Evolutionary conservation across 1,140 invertebrate species (phyloP).

Genomic region (Babylonia areolata): DNA sequence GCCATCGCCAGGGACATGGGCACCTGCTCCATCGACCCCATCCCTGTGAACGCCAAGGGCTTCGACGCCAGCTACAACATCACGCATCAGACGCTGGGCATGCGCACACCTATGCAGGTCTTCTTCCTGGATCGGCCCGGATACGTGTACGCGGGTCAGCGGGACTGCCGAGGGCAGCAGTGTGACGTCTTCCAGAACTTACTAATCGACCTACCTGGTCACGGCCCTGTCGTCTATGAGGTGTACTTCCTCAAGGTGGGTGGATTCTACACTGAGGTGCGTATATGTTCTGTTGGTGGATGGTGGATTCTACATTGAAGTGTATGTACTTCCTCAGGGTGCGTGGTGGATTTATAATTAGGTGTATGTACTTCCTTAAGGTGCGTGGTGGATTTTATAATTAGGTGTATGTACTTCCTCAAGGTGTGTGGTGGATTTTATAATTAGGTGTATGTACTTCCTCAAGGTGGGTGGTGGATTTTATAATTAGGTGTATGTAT

Average conservation of each 20-base stretch:
- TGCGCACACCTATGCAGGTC: constrained; percentile 13
- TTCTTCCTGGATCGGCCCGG: not conserved
- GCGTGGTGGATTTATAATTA: too few relatives aligned
- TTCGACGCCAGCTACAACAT: constrained; percentile 17
- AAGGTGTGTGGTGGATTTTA: too few relatives aligned
- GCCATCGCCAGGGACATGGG: constrained; percentile 4
- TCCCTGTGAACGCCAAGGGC: not conserved
- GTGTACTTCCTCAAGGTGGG: constrained; percentile 25
- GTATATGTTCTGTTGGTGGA: too few relatives aligned
- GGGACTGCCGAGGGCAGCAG: not conserved
- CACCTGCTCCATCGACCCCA: constrained; percentile 26
- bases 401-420: too few relatives aligned
- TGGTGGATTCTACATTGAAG: too few relatives aligned
- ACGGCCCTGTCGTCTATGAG: not conserved
- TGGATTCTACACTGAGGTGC: too few relatives aligned
- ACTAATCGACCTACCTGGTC: not conserved
- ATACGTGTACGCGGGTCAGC: constrained; percentile 10
- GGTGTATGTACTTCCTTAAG: too few relatives aligned
- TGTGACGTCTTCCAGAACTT: constrained; percentile 25
- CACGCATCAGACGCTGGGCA: constrained; percentile 6
- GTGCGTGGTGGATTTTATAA: too few relatives aligned
- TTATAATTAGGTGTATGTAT: too few relatives aligned
- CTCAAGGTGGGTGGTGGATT: too few relatives aligned
- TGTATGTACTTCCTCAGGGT: too few relatives aligned
- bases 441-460: too few relatives aligned